These are phyloP conservation scores for Acestrorhynchus altus DNA, from an alignment of 2,797 vertebrate genomes.

Conservation along the genomic window DNA sequence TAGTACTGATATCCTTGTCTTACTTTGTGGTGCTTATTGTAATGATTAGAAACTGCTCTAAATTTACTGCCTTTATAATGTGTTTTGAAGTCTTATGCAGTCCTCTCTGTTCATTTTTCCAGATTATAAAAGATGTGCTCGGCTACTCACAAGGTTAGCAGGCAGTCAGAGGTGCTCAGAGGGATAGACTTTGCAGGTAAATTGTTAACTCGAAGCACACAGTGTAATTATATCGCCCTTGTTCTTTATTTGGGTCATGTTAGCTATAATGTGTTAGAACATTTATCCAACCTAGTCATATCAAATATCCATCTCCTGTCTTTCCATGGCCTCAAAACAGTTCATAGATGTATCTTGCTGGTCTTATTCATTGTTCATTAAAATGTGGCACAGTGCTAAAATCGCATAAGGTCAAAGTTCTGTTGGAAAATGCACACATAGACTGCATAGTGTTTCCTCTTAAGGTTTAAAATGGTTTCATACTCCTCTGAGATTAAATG, in stretches of 20 bases:
- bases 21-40: background rate
- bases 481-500: background rate
- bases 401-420: background rate
- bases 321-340: conserved; percentile 27
- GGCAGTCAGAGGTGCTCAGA: conserved; percentile 88
- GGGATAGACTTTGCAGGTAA: conserved; percentile 76
- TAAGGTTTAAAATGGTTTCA: background rate
- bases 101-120: conserved; percentile 38
- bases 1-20: background rate
- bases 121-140: conserved; percentile 94
- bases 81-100: conserved; percentile 7
- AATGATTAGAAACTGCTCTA: no score
- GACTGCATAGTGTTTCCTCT: background rate
- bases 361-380: background rate
- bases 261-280: conserved; percentile 13
- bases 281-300: conserved; percentile 17
- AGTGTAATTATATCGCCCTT: conserved; percentile 10
- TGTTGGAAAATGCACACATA: background rate
- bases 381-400: conserved; percentile 1
- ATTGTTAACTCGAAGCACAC: conserved; percentile 41
- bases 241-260: conserved; percentile 18
- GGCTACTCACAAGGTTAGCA: conserved; percentile 89
- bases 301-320: conserved; percentile 5
- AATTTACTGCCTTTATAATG: no score
- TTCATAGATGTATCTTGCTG: background rate